phyloP scores from a whole-genome alignment of 2,797 vertebrate genomes.

The Heliangelus exortis region DNA sequence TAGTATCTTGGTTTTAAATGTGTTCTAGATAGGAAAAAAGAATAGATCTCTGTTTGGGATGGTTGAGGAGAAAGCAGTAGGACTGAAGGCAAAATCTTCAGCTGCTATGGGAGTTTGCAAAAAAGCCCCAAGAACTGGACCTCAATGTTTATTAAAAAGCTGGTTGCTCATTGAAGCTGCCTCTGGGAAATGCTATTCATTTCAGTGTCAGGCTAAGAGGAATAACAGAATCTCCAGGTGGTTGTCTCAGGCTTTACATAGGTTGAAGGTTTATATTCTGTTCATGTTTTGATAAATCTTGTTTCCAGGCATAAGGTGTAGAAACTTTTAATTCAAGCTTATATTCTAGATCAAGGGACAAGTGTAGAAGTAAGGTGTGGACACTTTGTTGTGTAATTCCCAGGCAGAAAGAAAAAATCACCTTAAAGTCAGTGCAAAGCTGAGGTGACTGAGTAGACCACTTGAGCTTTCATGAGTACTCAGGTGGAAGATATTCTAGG shows the following conservation, averaged over 20 bases:
- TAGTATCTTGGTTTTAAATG: neutral
- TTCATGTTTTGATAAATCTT: slow-evolving; percentile 35
- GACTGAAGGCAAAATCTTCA: neutral
- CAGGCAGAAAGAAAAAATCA: neutral
- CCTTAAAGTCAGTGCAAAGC: neutral
- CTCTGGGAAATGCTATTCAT: slow-evolving; percentile 16
- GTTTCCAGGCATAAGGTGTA: slow-evolving; percentile 24
- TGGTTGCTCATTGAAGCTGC: neutral
- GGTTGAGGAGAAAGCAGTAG: neutral
- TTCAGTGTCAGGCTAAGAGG: neutral
- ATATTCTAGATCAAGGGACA: slow-evolving; percentile 18
- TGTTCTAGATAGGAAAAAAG: neutral
- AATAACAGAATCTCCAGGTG: neutral
- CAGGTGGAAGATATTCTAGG: neutral
- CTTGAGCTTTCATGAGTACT: fast-evolving
- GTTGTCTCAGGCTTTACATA: neutral
- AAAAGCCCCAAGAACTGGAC: neutral
- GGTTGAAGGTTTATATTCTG: slow-evolving; percentile 13
- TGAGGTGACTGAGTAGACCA: neutral
- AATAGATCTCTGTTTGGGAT: neutral
- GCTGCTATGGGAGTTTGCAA: neutral
- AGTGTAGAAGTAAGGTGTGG: neutral
- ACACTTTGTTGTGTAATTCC: neutral
- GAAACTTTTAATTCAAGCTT: slow-evolving; percentile 41
- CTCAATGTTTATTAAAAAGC: neutral